These are phyloP conservation scores for Aquatica leii DNA, from an alignment of 2,888 invertebrate species.

Conservation along the genomic window DNA sequence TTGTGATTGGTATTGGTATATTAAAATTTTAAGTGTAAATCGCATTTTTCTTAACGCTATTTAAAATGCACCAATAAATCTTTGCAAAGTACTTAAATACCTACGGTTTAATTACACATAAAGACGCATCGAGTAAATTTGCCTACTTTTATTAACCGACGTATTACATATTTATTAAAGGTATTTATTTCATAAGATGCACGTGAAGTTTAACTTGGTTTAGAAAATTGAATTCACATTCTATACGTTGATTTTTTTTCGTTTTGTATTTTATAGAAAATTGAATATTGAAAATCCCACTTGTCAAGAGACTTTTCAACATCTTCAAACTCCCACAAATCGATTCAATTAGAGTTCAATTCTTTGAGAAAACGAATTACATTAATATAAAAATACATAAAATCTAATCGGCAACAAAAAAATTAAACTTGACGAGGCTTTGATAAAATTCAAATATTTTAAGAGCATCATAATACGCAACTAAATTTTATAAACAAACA, in stretches of 20 bases:
- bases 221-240: conserved; percentile 10
- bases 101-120: conserved; percentile 17
- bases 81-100: conserved; percentile 21
- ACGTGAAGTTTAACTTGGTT: not conserved
- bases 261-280: conserved; percentile 4
- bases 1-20: conserved; percentile 19
- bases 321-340: conserved; percentile 13
- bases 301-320: conserved; percentile 7
- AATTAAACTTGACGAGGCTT: too few relatives aligned
- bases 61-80: conserved; percentile 20
- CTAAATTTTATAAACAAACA: too few relatives aligned
- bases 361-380: conserved; percentile 7
- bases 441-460: too few relatives aligned
- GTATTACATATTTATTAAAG: too few relatives aligned
- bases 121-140: not conserved
- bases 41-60: conserved; percentile 20
- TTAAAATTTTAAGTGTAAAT: conserved; percentile 32
- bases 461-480: too few relatives aligned
- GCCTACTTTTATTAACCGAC: too few relatives aligned
- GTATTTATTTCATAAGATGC: not conserved
- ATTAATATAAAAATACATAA: conserved; percentile 6
- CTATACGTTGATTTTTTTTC: not conserved
- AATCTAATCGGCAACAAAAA: not conserved
- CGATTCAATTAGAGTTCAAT: conserved; percentile 13
- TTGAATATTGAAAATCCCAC: conserved; percentile 15